A percentile compares a stretch with the other conserved stretches of the same genome.
phyloP scores from a whole-genome alignment of 2,113 vertebrate genomes.

The Recurvirostra avosetta region DNA sequence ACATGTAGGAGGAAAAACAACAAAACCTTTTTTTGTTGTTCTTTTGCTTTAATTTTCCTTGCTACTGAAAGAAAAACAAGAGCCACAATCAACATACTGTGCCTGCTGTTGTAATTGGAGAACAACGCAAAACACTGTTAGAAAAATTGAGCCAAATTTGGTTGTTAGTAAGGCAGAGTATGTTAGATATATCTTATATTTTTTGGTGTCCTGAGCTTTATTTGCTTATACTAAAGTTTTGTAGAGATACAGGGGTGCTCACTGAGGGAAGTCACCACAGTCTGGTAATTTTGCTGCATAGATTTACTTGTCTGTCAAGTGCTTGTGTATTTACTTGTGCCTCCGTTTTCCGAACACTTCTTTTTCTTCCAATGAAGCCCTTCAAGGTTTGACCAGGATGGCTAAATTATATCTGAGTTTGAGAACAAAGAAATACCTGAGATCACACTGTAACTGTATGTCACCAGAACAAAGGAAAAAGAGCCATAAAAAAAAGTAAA shows the following conservation, averaged over 20 bases:
- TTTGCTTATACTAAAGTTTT: neutral
- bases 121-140: neutral
- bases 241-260: neutral
- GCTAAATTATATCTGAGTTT: neutral
- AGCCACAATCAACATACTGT: neutral
- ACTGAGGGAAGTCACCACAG: neutral
- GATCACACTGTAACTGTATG: neutral
- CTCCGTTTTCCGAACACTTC: neutral
- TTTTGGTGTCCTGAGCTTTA: neutral
- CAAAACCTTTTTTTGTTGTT: neutral
- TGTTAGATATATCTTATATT: neutral
- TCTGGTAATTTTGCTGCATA: neutral
- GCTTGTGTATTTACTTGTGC: neutral
- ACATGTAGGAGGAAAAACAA: neutral
- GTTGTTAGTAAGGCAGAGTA: neutral
- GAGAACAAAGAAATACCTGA: neutral
- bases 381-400: neutral
- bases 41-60: neutral
- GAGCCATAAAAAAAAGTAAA: neutral
- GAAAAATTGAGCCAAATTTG: neutral
- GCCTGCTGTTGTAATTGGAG: neutral
- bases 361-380: neutral
- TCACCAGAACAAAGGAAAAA: neutral
- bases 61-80: neutral
- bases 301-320: neutral